Base-by-base conservation (phyloP, 1,140 invertebrate species). In the Agrypnia vestita region DNA sequence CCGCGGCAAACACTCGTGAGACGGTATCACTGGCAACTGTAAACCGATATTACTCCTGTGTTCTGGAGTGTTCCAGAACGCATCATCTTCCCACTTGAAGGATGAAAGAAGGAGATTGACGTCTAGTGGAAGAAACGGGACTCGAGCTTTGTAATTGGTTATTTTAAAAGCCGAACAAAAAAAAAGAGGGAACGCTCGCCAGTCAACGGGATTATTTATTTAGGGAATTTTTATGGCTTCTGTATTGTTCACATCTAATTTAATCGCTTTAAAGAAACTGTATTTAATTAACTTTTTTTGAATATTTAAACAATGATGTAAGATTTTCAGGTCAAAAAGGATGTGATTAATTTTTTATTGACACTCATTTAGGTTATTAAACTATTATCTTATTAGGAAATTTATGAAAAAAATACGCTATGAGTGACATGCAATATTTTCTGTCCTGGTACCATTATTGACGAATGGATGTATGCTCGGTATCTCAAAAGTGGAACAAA, bases 31-130 rank as follows among this genome's bases (percentile, higher is more conserved):
- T 64, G 61, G 61, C 61, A 64, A 64, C 61, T 64, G 61, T 64
- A 64, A 64, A 43, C 19, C 61, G 61, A 64, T 43, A 19, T 12
- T n/a, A 25, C 35, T 43, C 61, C 61, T 15, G 10, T 64, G 61
- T 13, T 35, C 15, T 35, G 21, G 61, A 64, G 61, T 44, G 25
- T 43, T 35, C 35, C 19, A 43, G 35, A 15, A 17, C 67, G 44
- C 46, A 49, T 71, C 67, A 49, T 47, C 67, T 71, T 71, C 13
- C 43, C 67, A 71, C 67, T 71, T 49, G 44, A 71, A 19, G 46
- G 43, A 71, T 71, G 67, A 71, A 71, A 71, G 67, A 71, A 71
- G 46, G 17, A 46, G 67, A 71, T 71, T 71, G 67, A 71, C 67
- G 67, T 71, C 35, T 15, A 71, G 67, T 49, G 46, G 67, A 15